A percentile compares a stretch with the other conserved stretches of the same genome.
Evolutionary conservation across 2,888 invertebrate species (phyloP).

Genomic region (Baccha elongata): DNA sequence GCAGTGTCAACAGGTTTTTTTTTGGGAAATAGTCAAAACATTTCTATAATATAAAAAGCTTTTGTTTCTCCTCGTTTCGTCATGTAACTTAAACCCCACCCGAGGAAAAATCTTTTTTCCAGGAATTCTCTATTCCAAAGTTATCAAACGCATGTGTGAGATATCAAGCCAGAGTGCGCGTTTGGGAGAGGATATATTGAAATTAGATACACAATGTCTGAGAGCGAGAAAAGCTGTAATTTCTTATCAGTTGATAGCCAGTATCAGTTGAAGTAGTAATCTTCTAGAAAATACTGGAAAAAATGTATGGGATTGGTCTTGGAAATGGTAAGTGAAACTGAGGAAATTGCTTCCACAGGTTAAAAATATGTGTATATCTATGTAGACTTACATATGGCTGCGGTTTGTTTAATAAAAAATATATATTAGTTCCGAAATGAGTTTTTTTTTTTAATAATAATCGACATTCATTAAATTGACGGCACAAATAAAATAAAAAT

Average conservation of each 20-base stretch:
- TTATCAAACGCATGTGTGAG: constrained; percentile 42
- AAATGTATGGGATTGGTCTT: constrained; percentile 12
- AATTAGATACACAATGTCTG: neutral
- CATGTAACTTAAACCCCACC: constrained; percentile 3
- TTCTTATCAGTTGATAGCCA: constrained; percentile 24
- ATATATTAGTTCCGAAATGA: too few relatives aligned
- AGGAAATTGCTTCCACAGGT: constrained; percentile 51
- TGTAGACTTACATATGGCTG: neutral
- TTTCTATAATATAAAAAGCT: constrained; percentile 62
- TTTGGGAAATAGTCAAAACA: constrained; percentile 67
- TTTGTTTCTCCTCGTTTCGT: neutral
- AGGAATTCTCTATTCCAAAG: constrained; percentile 35
- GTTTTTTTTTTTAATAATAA: too few relatives aligned
- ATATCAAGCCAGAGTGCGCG: constrained; percentile 53
- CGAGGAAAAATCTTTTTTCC: neutral
- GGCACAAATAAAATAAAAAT: too few relatives aligned
- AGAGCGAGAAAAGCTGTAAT: constrained; percentile 36
- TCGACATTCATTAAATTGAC: too few relatives aligned
- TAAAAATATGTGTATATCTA: constrained; percentile 26
- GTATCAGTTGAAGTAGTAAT: neutral
- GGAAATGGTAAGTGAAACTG: neutral
- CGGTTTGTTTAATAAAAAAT: neutral
- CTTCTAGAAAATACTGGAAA: constrained; percentile 44
- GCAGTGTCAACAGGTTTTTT: constrained; percentile 69
- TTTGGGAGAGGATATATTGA: neutral